A percentile compares a stretch with the other conserved stretches of the same genome.
Conservation (phyloP, 1,140 invertebrate genomes). For the Drosophila ficusphila region DNA sequence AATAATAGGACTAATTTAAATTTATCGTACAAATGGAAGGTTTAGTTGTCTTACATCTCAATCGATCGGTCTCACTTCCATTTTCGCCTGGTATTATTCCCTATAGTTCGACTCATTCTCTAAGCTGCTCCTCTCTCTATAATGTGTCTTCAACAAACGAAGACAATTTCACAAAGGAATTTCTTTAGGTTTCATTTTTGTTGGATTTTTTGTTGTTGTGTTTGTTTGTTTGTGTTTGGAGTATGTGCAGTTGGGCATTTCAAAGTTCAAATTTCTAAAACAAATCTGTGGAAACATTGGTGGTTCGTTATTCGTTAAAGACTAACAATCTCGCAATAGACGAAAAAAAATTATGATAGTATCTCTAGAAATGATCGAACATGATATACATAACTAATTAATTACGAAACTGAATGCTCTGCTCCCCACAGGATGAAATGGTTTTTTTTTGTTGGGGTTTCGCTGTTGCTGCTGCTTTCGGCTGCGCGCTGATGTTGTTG, state of each 20-base stretch:
- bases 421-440: constrained; percentile 42
- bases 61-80: constrained; percentile 7
- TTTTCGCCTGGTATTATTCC: neutral
- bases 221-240: constrained; percentile 12
- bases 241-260: constrained; percentile 46
- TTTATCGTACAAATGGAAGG: constrained; percentile 65
- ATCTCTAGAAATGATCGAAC: constrained; percentile 48
- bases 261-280: constrained; percentile 33
- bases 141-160: constrained; percentile 67
- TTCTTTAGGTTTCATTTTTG: constrained; percentile 28
- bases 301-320: constrained; percentile 29
- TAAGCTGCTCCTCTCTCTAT: constrained; percentile 3
- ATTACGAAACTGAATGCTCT: constrained; percentile 52
- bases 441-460: constrained; percentile 7
- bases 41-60: constrained; percentile 25
- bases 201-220: neutral
- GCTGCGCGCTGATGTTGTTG: constrained; percentile 2
- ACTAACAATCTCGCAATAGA: constrained; percentile 69
- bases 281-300: constrained; percentile 29
- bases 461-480: constrained; percentile 12
- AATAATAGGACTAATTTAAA: constrained; percentile 48
- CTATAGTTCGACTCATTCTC: constrained; percentile 7
- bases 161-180: constrained; percentile 47
- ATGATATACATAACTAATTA: constrained; percentile 52
- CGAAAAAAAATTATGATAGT: constrained; percentile 47